Conservation (phyloP, 53 echinoderm and acorn worm genomes). For the Mesocentrotus franciscanus region DNA sequence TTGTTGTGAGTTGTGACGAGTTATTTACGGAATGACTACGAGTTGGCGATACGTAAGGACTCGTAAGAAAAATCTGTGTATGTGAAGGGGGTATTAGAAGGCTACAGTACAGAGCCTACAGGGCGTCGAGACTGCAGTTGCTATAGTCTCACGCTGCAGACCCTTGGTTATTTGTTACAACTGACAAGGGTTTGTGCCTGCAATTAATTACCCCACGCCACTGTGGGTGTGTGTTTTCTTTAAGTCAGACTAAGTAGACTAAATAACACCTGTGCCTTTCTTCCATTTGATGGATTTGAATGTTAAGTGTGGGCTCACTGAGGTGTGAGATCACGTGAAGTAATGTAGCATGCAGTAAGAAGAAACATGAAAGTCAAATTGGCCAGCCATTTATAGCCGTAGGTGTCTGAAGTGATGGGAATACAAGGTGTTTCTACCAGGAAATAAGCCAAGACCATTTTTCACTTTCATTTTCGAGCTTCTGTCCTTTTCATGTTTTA, state of each 20-base stretch:
- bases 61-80: no score
- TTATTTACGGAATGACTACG: no score
- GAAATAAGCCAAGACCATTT: not conserved
- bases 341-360: not conserved
- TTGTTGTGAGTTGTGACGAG: no score
- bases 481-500: not conserved
- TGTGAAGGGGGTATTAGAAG: no score
- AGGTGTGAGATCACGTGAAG: not conserved
- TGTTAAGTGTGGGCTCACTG: not conserved
- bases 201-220: not conserved
- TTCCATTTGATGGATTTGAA: not conserved
- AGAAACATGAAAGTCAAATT: conserved; percentile 43
- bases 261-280: not conserved
- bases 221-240: not conserved
- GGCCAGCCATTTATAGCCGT: not conserved
- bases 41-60: no score
- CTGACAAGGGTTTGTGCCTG: no score
- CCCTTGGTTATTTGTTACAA: no score
- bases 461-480: not conserved
- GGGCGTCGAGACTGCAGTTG: no score
- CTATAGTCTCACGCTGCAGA: no score
- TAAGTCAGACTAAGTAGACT: not conserved
- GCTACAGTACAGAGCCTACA: no score
- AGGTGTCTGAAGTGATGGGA: not conserved
- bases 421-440: not conserved